These are phyloP conservation scores for Antedon mediterranea DNA, from an alignment of 53 echinoderm and acorn worm species.

Conservation along the genomic window DNA sequence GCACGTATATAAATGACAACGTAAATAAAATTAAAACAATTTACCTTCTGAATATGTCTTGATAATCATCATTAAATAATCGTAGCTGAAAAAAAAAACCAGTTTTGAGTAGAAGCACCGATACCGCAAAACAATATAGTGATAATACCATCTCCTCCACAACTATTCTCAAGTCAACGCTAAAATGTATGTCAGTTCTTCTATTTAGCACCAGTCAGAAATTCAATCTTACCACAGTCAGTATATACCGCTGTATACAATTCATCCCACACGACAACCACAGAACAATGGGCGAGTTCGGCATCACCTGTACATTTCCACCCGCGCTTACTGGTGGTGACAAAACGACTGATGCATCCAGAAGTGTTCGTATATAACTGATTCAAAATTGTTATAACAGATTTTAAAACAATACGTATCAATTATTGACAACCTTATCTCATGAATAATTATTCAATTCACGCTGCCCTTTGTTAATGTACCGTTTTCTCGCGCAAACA, in stretches of 20 bases:
- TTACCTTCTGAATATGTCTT: not conserved
- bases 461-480: not conserved
- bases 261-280: too few species aligned
- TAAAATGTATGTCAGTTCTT: too few species aligned
- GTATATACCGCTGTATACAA: too few species aligned
- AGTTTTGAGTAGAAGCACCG: too few species aligned
- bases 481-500: not conserved
- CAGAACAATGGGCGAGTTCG: not conserved
- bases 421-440: not conserved
- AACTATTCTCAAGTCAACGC: too few species aligned
- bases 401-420: not conserved
- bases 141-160: too few species aligned
- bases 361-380: not conserved
- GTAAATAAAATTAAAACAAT: not conserved
- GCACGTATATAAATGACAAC: not conserved
- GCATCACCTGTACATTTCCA: not conserved
- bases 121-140: too few species aligned
- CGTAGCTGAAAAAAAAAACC: not conserved
- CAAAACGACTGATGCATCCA: not conserved
- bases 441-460: not conserved
- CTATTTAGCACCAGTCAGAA: too few species aligned
- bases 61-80: not conserved
- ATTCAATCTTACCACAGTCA: too few species aligned
- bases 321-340: not conserved
- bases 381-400: not conserved